Evolutionary conservation across 2,113 vertebrate species (phyloP).

Genomic region (Epinephelus cyanopodus): DNA sequence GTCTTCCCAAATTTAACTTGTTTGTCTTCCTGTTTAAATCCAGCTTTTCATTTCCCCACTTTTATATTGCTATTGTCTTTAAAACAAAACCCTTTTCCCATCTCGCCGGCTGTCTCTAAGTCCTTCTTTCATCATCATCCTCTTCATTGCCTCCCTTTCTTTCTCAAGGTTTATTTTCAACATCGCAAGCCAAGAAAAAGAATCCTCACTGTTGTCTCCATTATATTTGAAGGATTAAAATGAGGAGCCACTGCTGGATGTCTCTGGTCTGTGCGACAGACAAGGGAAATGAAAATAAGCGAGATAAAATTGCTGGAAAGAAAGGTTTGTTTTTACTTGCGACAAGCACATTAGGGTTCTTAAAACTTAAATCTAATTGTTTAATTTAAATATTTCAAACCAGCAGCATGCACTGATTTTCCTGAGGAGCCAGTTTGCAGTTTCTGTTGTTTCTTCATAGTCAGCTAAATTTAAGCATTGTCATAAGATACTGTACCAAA

Average conservation of each 20-base stretch:
- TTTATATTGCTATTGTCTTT: conserved; percentile 18
- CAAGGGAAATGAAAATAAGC: not conserved
- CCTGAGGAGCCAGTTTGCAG: not conserved
- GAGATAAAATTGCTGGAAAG: not conserved
- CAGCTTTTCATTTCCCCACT: conserved; percentile 30
- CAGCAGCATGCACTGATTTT: not conserved
- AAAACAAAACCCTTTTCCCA: conserved; percentile 30
- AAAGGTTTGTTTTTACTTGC: not conserved
- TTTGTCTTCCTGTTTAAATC: conserved; percentile 36
- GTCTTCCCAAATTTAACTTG: not conserved
- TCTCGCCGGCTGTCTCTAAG: conserved; percentile 18
- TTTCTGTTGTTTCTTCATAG: not conserved
- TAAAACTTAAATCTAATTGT: not conserved
- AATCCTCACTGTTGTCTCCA: conserved; percentile 25
- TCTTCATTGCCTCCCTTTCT: conserved; percentile 17
- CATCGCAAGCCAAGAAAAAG: conserved; percentile 4
- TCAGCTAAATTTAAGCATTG: not conserved
- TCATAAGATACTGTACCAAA: not conserved
- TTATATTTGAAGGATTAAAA: conserved; percentile 48
- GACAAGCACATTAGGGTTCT: conserved; percentile 8
- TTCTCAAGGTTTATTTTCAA: conserved; percentile 48
- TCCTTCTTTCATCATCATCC: conserved; percentile 28
- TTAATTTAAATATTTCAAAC: not conserved
- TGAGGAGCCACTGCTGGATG: conserved; percentile 18
- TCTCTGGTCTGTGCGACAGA: conserved; percentile 26